Evolutionary conservation across 2,888 invertebrate species (phyloP).

Genomic region (Ferrisia virgata): DNA sequence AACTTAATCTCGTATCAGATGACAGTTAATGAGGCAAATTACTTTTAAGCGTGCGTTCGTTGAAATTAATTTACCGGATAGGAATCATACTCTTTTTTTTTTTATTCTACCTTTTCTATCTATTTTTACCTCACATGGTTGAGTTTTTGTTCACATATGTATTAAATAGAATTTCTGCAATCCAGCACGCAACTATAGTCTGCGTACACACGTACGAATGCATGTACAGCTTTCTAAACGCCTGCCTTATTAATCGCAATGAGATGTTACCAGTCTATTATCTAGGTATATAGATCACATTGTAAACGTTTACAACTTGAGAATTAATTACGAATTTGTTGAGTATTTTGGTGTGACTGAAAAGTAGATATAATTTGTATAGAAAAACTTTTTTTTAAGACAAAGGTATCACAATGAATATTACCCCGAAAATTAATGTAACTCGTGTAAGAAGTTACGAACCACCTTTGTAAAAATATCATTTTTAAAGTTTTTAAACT

Average conservation of each 20-base stretch:
- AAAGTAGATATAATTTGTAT: too few relatives aligned
- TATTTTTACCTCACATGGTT: neutral
- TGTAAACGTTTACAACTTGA: too few relatives aligned
- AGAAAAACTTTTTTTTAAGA: too few relatives aligned
- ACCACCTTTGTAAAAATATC: too few relatives aligned
- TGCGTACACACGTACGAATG: too few relatives aligned
- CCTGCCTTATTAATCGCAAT: neutral
- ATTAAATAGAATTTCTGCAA: neutral
- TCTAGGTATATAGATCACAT: too few relatives aligned
- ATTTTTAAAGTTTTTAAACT: too few relatives aligned
- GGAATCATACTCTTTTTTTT: neutral
- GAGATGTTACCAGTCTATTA: neutral
- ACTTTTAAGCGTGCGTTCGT: neutral
- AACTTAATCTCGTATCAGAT: neutral
- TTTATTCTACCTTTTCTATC: neutral
- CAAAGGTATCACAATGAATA: too few relatives aligned
- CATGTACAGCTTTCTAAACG: neutral
- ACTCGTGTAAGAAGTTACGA: too few relatives aligned
- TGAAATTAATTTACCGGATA: neutral
- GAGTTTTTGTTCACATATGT: neutral
- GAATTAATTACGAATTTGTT: too few relatives aligned
- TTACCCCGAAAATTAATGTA: too few relatives aligned
- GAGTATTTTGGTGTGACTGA: too few relatives aligned
- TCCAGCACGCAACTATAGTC: neutral
- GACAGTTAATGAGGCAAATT: neutral